phyloP scores from a whole-genome alignment of 2,797 vertebrate genomes.

The Glossophaga mutica region DNA sequence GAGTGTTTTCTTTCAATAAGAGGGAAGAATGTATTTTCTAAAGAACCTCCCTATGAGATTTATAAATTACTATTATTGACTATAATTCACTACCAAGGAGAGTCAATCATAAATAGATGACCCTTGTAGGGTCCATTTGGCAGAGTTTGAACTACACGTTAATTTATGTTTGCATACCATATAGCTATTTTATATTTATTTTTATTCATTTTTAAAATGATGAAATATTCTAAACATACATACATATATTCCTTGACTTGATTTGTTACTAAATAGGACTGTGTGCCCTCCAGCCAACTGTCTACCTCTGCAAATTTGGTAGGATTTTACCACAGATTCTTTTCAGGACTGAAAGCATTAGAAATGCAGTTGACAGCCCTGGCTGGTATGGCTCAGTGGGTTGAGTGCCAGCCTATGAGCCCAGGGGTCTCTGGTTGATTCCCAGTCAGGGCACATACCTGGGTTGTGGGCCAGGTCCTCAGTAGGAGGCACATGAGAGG shows the following conservation, averaged over 20 bases:
- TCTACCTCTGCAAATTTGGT: neutral
- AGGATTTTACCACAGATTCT: neutral
- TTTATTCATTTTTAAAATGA: constrained; percentile 27
- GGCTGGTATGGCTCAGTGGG: no score
- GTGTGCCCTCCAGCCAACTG: neutral
- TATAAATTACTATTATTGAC: neutral
- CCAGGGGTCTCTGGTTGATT: no score
- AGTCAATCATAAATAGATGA: neutral
- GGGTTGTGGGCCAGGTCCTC: no score
- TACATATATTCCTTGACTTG: neutral
- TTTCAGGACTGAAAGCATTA: neutral
- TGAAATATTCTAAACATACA: neutral
- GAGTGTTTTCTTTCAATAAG: constrained; percentile 34
- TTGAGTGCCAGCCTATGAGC: no score
- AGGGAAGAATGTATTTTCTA: constrained; percentile 43
- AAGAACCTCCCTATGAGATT: neutral
- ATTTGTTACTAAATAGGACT: neutral
- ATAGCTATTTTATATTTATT: neutral
- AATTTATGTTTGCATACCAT: neutral
- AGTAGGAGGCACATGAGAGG: no score
- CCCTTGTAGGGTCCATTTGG: neutral
- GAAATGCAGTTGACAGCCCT: neutral
- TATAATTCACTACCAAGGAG: neutral
- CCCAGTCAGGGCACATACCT: no score
- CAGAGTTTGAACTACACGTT: neutral